Conservation (phyloP, 2,113 vertebrate species). For the Cynocephalus volans region DNA sequence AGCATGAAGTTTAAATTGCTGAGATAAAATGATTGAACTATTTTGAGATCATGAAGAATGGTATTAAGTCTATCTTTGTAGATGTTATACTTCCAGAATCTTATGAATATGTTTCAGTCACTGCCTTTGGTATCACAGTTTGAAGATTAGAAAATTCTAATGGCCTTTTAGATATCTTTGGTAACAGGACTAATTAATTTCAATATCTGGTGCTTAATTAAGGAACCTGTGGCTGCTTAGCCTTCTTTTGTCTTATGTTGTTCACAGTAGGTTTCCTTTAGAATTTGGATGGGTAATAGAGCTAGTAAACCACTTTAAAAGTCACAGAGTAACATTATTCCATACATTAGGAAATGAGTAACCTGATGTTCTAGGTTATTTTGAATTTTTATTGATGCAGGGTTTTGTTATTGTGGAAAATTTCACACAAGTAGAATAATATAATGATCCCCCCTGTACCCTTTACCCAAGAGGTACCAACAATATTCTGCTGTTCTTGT, state of each 20-base stretch:
- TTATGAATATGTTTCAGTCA: slow-evolving; percentile 32
- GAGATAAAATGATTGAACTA: slow-evolving; percentile 30
- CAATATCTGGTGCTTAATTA: slow-evolving; percentile 48
- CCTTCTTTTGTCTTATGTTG: slow-evolving; percentile 12
- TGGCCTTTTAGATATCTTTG: slow-evolving; percentile 56
- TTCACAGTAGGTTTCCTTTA: slow-evolving; percentile 9
- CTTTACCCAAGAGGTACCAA: not conserved
- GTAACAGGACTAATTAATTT: slow-evolving; percentile 55
- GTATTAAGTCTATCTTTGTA: not conserved
- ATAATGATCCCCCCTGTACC: not conserved
- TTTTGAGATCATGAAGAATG: slow-evolving; percentile 54
- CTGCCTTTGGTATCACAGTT: not conserved
- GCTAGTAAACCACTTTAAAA: slow-evolving; percentile 49
- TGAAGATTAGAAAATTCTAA: slow-evolving; percentile 60
- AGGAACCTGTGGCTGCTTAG: slow-evolving; percentile 8
- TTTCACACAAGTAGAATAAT: slow-evolving; percentile 33
- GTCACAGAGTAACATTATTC: slow-evolving; percentile 34
- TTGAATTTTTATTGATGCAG: not conserved
- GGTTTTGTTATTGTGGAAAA: not conserved
- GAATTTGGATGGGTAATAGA: not conserved
- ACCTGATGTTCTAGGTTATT: slow-evolving; percentile 55
- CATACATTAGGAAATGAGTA: slow-evolving; percentile 34
- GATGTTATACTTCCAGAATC: slow-evolving; percentile 29
- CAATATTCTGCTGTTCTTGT: slow-evolving; percentile 6
- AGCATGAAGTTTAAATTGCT: slow-evolving; percentile 42